Percentiles rank a stretch among this genome's conserved stretches.
Evolutionary conservation across 2,113 vertebrate species (phyloP).

Genomic region (Lampris megalopsis): DNA sequence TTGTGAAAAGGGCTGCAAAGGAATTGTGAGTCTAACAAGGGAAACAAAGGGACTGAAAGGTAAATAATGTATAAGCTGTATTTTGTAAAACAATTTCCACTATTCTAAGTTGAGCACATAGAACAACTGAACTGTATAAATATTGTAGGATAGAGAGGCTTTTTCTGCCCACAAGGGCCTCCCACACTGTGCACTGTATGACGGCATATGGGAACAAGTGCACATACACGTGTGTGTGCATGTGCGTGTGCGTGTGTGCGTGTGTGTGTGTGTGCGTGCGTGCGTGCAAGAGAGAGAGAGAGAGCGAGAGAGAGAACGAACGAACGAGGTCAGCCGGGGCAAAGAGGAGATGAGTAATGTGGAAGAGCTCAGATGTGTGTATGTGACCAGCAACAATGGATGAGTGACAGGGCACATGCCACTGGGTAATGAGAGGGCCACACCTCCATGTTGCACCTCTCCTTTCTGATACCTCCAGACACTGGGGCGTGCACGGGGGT

Average conservation of each 20-base stretch:
- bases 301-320: not conserved
- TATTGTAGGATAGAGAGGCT: constrained; percentile 60
- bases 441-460: constrained; percentile 65
- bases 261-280: constrained; percentile 3
- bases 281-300: constrained; percentile 33
- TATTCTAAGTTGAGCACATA: constrained; percentile 56
- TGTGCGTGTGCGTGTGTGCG: not conserved
- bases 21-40: constrained; percentile 18
- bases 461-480: constrained; percentile 30
- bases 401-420: constrained; percentile 78
- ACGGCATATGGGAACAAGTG: not conserved
- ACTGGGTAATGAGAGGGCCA: constrained; percentile 74
- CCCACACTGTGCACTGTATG: constrained; percentile 24
- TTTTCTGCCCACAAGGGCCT: constrained; percentile 37
- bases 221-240: not conserved
- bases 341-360: constrained; percentile 80
- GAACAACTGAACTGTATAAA: constrained; percentile 68
- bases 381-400: constrained; percentile 61
- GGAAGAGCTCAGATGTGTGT: constrained; percentile 77
- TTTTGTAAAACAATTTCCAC: constrained; percentile 68
- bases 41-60: constrained; percentile 36
- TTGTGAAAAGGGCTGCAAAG: constrained; percentile 19
- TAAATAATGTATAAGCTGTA: constrained; percentile 68
- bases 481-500: no score
- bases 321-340: constrained; percentile 63